These are phyloP conservation scores for Parochlus steinenii DNA, from an alignment of 2,888 invertebrate species.

Conservation along the genomic window DNA sequence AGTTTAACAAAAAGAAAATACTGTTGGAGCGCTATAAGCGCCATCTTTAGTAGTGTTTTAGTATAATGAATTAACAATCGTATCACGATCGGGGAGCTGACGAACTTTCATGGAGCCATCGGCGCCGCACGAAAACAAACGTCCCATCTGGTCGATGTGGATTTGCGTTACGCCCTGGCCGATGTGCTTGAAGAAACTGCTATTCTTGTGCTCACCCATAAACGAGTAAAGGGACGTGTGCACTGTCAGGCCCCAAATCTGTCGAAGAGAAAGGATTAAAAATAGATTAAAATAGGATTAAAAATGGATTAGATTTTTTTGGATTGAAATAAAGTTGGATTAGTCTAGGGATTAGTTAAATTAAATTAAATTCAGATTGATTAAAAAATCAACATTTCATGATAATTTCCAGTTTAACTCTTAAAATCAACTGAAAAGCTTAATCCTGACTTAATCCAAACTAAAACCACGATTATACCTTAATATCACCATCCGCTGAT, in stretches of 20 bases:
- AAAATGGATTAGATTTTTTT: constrained; percentile 2
- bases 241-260: constrained; percentile 87
- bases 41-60: too few relatives aligned
- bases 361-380: constrained; percentile 6
- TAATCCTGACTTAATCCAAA: too few relatives aligned
- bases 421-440: too few relatives aligned
- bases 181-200: constrained; percentile 94
- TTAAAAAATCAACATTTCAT: constrained; percentile 5
- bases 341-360: constrained; percentile 5
- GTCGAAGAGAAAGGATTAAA: constrained; percentile 18
- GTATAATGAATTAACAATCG: constrained; percentile 38
- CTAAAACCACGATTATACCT: constrained; percentile 35
- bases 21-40: too few relatives aligned
- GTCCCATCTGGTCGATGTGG: constrained; percentile 72
- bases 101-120: constrained; percentile 98
- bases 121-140: constrained; percentile 95
- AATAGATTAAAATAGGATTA: neutral
- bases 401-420: too few relatives aligned
- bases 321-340: constrained; percentile 8
- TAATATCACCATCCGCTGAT: constrained; percentile 81
- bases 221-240: constrained; percentile 77
- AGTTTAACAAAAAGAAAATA: too few relatives aligned
- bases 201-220: constrained; percentile 86
- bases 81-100: constrained; percentile 69
- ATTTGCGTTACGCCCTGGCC: constrained; percentile 94